Conservation (phyloP, 2,888 invertebrate species). For the Rutpela maculata region DNA sequence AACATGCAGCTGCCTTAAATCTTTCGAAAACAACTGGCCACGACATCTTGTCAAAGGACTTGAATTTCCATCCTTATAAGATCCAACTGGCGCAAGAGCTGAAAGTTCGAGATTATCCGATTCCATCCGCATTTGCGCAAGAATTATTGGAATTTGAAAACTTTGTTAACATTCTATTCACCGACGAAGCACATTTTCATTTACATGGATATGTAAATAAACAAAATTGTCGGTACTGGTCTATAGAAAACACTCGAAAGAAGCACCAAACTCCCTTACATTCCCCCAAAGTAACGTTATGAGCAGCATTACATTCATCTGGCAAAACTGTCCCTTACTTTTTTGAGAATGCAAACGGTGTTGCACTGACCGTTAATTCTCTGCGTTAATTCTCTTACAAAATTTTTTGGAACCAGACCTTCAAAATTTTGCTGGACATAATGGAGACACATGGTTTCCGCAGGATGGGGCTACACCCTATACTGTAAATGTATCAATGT, state of each 20-base stretch:
- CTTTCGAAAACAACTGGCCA: background rate
- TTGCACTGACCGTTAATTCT: too few relatives aligned
- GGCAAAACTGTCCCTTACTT: too few relatives aligned
- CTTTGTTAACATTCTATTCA: constrained; percentile 15
- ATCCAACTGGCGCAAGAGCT: background rate
- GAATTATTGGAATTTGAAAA: background rate
- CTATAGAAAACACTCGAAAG: background rate
- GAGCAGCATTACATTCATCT: too few relatives aligned
- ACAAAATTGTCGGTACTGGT: constrained; percentile 32
- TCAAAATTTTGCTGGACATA: too few relatives aligned
- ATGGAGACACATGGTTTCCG: too few relatives aligned
- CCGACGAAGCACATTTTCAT: constrained; percentile 19
- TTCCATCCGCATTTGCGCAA: constrained; percentile 2
- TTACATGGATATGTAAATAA: constrained; percentile 23
- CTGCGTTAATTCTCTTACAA: too few relatives aligned
- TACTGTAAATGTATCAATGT: too few relatives aligned
- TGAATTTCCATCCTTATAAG: constrained; percentile 1
- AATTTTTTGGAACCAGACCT: too few relatives aligned
- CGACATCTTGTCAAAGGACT: background rate
- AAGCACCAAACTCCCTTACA: too few relatives aligned
- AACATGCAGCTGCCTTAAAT: background rate
- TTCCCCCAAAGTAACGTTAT: too few relatives aligned
- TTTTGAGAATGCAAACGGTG: too few relatives aligned
- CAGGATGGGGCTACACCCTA: too few relatives aligned
- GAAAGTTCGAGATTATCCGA: constrained; percentile 15